Percentiles rank a stretch among this genome's conserved stretches.
Evolutionary conservation across 2,113 vertebrate species (phyloP).

Genomic region (Urocolius indicus): DNA sequence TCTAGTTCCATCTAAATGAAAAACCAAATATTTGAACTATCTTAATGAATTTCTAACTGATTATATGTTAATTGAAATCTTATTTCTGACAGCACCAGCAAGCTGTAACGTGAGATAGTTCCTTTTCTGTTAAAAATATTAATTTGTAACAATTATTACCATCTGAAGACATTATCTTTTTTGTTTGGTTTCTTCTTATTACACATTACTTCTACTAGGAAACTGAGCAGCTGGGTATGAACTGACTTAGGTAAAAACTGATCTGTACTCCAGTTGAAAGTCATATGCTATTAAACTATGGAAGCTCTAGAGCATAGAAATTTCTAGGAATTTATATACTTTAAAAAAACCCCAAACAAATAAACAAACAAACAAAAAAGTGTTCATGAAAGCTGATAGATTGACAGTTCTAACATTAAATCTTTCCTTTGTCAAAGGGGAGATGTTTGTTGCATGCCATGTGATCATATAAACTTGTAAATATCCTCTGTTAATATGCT

Average conservation of each 20-base stretch:
- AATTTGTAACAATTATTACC: neutral
- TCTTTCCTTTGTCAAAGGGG: neutral
- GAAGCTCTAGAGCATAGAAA: neutral
- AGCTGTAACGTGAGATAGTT: neutral
- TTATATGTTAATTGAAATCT: neutral
- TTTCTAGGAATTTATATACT: neutral
- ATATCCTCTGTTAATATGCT: neutral
- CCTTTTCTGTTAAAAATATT: neutral
- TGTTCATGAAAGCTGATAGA: neutral
- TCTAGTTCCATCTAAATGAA: neutral
- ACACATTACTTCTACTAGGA: neutral
- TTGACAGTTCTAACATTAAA: neutral
- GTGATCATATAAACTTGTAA: neutral
- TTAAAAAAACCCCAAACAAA: neutral
- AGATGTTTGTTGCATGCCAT: neutral
- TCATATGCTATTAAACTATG: neutral
- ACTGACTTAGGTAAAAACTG: neutral
- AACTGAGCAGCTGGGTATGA: neutral
- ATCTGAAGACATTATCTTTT: neutral
- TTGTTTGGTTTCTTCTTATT: neutral
- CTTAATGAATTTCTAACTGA: neutral
- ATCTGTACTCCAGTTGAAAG: neutral
- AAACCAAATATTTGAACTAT: neutral
- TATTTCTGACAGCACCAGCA: neutral
- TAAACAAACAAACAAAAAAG: neutral